A percentile compares a stretch with the other conserved stretches of the same genome.
Conservation (phyloP, 2,888 invertebrate genomes). For the Sinopyrophorus schimmeli region DNA sequence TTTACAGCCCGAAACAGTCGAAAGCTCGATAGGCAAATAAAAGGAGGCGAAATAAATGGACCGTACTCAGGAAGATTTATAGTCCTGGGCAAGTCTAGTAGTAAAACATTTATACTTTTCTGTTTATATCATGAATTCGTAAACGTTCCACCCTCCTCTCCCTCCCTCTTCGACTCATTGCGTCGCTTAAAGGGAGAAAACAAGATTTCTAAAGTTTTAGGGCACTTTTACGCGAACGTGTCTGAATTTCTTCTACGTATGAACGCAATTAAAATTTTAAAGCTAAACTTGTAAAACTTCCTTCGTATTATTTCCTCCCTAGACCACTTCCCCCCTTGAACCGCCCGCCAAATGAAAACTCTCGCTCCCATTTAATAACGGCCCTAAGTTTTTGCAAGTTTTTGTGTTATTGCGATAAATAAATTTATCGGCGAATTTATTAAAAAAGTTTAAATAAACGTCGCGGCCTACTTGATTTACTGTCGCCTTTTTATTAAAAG, state of each 20-base stretch:
- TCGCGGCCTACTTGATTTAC: too few species aligned
- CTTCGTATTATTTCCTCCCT: background rate
- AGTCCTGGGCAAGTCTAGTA: conserved; percentile 39
- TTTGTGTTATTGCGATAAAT: too few species aligned
- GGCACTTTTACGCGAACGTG: conserved; percentile 4
- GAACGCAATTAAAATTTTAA: conserved; percentile 29
- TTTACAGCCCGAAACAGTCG: conserved; percentile 29
- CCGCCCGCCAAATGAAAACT: too few species aligned
- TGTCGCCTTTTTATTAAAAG: too few species aligned
- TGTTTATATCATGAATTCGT: conserved; percentile 30
- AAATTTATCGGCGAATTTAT: too few species aligned
- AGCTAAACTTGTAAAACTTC: conserved; percentile 18
- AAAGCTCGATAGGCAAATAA: conserved; percentile 45
- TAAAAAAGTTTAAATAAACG: too few species aligned
- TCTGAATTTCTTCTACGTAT: conserved; percentile 13
- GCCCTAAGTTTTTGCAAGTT: too few species aligned
- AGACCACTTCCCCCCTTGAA: too few species aligned
- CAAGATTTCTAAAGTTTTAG: conserved; percentile 11
- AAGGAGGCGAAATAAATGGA: conserved; percentile 46
- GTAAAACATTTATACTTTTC: conserved; percentile 37
- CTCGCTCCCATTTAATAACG: too few species aligned
- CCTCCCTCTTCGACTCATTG: too few species aligned
- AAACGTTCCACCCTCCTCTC: conserved; percentile 18
- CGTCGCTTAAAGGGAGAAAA: too few species aligned
- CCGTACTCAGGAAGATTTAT: conserved; percentile 45